A percentile compares a stretch with the other conserved stretches of the same genome.
Conservation (phyloP, 2,888 invertebrate species). For the Hypercompe scribonia region DNA sequence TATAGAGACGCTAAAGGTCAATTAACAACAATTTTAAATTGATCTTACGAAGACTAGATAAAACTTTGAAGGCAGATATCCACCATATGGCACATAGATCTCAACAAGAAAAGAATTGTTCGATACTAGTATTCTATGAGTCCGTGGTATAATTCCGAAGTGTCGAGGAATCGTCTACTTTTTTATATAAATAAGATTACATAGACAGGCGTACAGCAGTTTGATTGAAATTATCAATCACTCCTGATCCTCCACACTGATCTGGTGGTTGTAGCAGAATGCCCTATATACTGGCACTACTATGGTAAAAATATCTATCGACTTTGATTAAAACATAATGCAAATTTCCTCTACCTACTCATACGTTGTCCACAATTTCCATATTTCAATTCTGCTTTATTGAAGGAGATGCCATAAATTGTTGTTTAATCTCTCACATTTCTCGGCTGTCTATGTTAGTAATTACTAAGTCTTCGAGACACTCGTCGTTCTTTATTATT, state of each 20-base stretch:
- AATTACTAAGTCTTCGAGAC: background rate
- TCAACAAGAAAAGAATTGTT: background rate
- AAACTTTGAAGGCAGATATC: background rate
- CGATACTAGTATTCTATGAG: no score
- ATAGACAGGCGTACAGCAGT: background rate
- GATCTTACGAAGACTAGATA: background rate
- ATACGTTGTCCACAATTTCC: background rate
- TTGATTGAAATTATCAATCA: constrained; percentile 1
- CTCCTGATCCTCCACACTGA: background rate
- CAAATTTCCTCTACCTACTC: background rate
- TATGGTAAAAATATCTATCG: background rate
- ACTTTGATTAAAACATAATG: background rate
- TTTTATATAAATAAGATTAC: background rate
- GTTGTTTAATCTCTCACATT: background rate
- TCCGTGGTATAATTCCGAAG: no score
- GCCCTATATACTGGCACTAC: background rate
- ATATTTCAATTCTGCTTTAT: background rate
- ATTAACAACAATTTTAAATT: background rate
- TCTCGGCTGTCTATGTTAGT: background rate
- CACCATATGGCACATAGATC: background rate
- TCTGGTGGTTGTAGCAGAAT: background rate
- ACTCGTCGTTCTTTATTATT: background rate
- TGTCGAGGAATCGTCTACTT: no score
- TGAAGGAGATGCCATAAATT: background rate
- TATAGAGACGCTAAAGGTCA: background rate